Evolutionary conservation across 2,113 vertebrate genomes (phyloP), one percentile per base, ranked within the genome.

Genomic region (Actenoides lindsayi): DNA sequence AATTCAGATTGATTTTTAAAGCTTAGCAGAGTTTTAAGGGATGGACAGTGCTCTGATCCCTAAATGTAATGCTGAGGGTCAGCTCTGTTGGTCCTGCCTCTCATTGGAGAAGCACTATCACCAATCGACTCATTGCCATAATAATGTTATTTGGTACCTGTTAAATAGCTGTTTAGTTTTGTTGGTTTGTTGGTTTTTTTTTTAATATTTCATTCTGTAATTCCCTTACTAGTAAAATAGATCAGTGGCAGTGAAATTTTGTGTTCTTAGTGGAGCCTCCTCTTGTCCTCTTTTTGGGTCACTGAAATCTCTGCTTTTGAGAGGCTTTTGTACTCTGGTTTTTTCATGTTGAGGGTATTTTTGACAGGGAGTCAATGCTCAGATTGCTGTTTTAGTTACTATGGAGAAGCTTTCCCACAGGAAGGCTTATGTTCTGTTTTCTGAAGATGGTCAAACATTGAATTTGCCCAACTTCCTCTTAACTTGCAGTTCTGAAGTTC

Each of bases 351-450:
- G 83, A 90, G 85, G 39, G 53, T 74, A 78, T 94, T 97, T 97
- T 94, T 97, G 93, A 96, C 79, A 91, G 90, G 76, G 68, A 87
- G 68, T 94, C 92, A 86, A 44, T 90, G 90, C 93, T 96, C 60
- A 74, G 68, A 95, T 91, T 90, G 76, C 93, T 63, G 79, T 51
- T 96, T 70, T 48, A 77, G 94, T 95, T 96, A 96, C 96, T 96
- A 86, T 97, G 94, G 93, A 93, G 94, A 94, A 96, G 64, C 79
- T 93, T 96, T 93, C 71, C 67, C 71, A 67, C 92, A 96, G 85
- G 79, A 95, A 86, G 48, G 64, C 93, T 93, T 90, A 79, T 62
- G 75, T 70, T 88, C 63, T 95, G 25, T 90, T 96, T 96, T 92
- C 83, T 86, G 88, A 96, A 83, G 76, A 67, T 86, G 71, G 93